Evolutionary conservation across 2,797 vertebrate species (phyloP).

Genomic region (Bovichtus diacanthus): DNA sequence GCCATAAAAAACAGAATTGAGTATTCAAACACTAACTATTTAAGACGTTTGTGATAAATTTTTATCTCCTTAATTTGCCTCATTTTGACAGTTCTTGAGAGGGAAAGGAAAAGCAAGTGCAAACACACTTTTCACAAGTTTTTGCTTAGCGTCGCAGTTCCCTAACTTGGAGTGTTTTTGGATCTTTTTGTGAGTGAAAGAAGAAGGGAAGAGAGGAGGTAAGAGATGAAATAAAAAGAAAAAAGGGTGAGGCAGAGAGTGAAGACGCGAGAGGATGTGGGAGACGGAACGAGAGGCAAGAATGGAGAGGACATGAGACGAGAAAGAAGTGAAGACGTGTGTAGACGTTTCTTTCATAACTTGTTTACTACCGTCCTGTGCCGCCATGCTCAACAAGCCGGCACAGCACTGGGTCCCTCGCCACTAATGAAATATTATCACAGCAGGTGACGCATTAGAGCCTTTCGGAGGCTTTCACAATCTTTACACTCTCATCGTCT

Average conservation of each 20-base stretch:
- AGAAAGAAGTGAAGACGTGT: not conserved
- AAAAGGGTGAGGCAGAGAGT: not conserved
- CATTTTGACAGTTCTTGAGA: not conserved
- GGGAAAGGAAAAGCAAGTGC: not conserved
- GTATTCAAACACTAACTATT: not conserved
- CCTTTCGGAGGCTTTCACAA: constrained; percentile 64
- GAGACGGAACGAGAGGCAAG: not conserved
- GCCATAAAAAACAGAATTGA: constrained; percentile 22
- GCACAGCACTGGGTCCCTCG: constrained; percentile 26
- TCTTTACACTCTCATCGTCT: constrained; percentile 53
- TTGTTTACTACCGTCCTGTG: constrained; percentile 44
- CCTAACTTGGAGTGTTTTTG: not conserved
- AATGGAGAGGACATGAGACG: no score
- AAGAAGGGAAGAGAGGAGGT: not conserved
- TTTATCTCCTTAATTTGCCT: constrained; percentile 1
- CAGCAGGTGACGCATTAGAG: constrained; percentile 51
- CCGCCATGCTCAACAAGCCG: constrained; percentile 46
- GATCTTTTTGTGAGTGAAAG: not conserved
- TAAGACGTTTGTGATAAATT: not conserved
- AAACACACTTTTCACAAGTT: not conserved
- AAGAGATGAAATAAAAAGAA: not conserved
- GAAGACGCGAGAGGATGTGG: not conserved
- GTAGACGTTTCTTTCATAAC: constrained; percentile 52
- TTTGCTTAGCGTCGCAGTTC: not conserved
- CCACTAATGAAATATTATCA: constrained; percentile 63